Base-by-base conservation (phyloP, 2,113 vertebrate genomes). In the Rafetus swinhoei region DNA sequence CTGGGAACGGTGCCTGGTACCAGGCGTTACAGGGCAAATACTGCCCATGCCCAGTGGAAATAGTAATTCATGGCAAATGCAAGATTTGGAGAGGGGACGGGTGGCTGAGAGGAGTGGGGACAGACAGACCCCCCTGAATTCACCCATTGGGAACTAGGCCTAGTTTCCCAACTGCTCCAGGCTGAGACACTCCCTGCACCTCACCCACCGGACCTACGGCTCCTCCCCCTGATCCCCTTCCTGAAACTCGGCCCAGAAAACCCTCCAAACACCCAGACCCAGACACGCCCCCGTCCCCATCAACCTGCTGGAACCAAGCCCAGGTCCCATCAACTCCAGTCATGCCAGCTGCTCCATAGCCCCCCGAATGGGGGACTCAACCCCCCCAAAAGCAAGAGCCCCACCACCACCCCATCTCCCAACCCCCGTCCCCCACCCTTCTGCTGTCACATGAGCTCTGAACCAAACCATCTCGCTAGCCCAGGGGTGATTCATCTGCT, bases 31-130 rank as follows among this genome's bases (percentile, higher is more conserved):
- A 72, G 8, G 65, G n/a, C n/a, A 72, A 35, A 72, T 72, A 72
- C 35, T 4, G n/a, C 8, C 16, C 32, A 35, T 18, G 9, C 9
- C 65, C 65, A 35, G 4, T 11, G 18, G 65, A 21, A 35, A 21
- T 21, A n/a, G n/a, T 21, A 21, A 72, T 69, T 18, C 8, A 6
- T 69, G 74, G 35, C 92, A 90, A 91, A 90, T 95, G 96, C 87
- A 2, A 39, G 81, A 57, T 56, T 29, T 11, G 3, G 84, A 45
- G 88, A 19, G 85, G 86, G 84, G 25, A 55, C 22, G n/a, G 65
- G 10, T 55, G 83, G 74, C 76, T 74, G 85, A 72, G 74, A 18
- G 6, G 72, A 80, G 53, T 27, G 32, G 79, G 50, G 59, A 62
- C 59, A 22, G 7, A 69, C 60, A 84, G 45, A 84, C 45, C 12